Evolutionary conservation across 2,888 invertebrate genomes (phyloP).

Genomic region (Melinopterus prodromus): DNA sequence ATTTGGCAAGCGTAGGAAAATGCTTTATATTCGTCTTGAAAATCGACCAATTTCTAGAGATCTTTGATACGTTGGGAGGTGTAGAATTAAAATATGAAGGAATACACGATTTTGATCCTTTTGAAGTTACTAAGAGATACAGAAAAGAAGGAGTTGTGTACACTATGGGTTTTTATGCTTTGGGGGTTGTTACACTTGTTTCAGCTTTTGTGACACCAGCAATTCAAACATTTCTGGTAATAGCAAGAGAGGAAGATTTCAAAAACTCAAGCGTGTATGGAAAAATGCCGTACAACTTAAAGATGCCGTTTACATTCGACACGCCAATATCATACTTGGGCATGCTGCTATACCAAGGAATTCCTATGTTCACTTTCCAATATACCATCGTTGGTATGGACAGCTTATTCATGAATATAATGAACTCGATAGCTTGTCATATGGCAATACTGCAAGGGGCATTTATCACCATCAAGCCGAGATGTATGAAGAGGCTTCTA

Average conservation of each 20-base stretch:
- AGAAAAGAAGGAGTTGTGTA: slow-evolving; percentile 47
- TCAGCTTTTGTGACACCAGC: slow-evolving; percentile 45
- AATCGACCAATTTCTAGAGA: slow-evolving; percentile 42
- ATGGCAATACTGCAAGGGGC: slow-evolving; percentile 54
- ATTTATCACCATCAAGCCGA: slow-evolving; percentile 48
- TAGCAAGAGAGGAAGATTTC: slow-evolving; percentile 22
- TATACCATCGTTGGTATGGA: slow-evolving; percentile 54
- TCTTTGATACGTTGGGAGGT: slow-evolving; percentile 48
- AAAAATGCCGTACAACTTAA: slow-evolving; percentile 22
- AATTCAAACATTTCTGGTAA: slow-evolving; percentile 15
- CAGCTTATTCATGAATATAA: slow-evolving; percentile 54
- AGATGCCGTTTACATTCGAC: slow-evolving; percentile 52
- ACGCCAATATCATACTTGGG: slow-evolving; percentile 49
- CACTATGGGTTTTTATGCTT: slow-evolving; percentile 47
- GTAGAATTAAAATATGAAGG: slow-evolving; percentile 46
- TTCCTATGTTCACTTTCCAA: slow-evolving; percentile 53
- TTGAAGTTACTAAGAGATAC: slow-evolving; percentile 42
- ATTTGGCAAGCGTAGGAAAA: slow-evolving; percentile 6
- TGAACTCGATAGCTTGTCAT: slow-evolving; percentile 54
- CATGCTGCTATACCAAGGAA: slow-evolving; percentile 54
- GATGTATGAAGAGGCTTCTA: slow-evolving; percentile 40
- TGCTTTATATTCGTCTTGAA: slow-evolving; percentile 31
- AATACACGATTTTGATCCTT: slow-evolving; percentile 44
- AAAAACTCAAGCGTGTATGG: neutral
- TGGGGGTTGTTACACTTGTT: slow-evolving; percentile 49